These are phyloP conservation scores for Danaus melanippus DNA, from an alignment of 1,140 invertebrate species.

Conservation along the genomic window DNA sequence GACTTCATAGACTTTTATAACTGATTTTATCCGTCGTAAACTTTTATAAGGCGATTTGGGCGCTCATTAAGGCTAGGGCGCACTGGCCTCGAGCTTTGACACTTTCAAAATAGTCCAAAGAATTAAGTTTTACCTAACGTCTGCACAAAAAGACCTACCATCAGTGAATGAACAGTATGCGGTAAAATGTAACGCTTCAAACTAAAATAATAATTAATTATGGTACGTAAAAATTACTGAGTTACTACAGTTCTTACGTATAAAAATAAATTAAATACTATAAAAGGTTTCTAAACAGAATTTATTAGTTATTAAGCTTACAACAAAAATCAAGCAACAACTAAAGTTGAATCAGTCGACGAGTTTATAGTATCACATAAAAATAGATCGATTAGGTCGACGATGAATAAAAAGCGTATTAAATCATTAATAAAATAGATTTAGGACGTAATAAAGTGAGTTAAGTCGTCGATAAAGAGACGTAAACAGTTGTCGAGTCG, in stretches of 20 bases:
- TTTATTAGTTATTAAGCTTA: constrained; percentile 5
- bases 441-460: constrained; percentile 22
- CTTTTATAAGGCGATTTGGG: constrained; percentile 37
- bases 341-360: too few species aligned
- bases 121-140: too few species aligned
- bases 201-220: too few species aligned
- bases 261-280: too few species aligned
- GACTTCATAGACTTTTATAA: constrained; percentile 61
- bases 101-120: too few species aligned
- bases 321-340: background rate
- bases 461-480: constrained; percentile 32
- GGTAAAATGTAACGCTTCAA: too few species aligned
- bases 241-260: too few species aligned
- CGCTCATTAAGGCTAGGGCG: constrained; percentile 42
- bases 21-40: constrained; percentile 65
- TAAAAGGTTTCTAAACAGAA: too few species aligned
- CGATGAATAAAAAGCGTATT: constrained; percentile 13
- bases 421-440: constrained; percentile 32
- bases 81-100: constrained; percentile 5
- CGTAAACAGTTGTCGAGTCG: constrained; percentile 23
- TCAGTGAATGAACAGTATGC: too few species aligned
- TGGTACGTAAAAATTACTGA: too few species aligned
- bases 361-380: constrained; percentile 13
- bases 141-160: too few species aligned
- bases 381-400: constrained; percentile 21